These are phyloP conservation scores for Nicator chloris DNA, from an alignment of 2,113 vertebrate species.

Conservation along the genomic window DNA sequence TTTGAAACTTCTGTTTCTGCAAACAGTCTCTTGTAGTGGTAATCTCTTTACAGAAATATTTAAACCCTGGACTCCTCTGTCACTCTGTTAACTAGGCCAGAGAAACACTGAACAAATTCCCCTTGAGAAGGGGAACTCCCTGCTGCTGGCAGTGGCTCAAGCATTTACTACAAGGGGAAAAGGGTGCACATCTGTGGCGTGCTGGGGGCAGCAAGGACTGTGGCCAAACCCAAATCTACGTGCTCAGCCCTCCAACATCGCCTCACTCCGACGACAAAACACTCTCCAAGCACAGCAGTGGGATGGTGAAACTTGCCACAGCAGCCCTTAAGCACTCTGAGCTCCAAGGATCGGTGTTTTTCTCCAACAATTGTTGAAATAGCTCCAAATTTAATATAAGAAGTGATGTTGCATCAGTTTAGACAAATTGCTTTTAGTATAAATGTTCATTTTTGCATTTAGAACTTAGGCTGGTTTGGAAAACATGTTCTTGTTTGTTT, in stretches of 20 bases:
- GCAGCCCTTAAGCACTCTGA: background rate
- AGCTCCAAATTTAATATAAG: slow-evolving; percentile 16
- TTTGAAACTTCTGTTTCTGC: background rate
- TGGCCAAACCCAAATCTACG: background rate
- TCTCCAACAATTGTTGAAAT: background rate
- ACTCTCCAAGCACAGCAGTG: background rate
- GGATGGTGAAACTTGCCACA: background rate
- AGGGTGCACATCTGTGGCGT: background rate
- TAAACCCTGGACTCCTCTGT: background rate
- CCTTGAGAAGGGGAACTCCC: background rate
- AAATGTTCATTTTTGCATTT: background rate
- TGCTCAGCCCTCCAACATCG: background rate
- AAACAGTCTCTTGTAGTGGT: background rate
- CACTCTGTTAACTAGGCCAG: background rate
- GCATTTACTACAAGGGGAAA: background rate
- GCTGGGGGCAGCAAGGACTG: background rate
- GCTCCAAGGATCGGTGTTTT: background rate
- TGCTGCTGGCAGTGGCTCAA: background rate
- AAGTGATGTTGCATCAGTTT: background rate
- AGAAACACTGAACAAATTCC: background rate
- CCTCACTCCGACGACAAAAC: background rate
- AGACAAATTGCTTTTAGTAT: background rate
- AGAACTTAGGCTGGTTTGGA: background rate
- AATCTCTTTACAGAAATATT: background rate
- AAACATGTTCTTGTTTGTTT: background rate